Percentiles rank a stretch among this genome's conserved stretches.
phyloP scores from a whole-genome alignment of 2,113 vertebrate genomes.

The Recurvirostra avosetta region DNA sequence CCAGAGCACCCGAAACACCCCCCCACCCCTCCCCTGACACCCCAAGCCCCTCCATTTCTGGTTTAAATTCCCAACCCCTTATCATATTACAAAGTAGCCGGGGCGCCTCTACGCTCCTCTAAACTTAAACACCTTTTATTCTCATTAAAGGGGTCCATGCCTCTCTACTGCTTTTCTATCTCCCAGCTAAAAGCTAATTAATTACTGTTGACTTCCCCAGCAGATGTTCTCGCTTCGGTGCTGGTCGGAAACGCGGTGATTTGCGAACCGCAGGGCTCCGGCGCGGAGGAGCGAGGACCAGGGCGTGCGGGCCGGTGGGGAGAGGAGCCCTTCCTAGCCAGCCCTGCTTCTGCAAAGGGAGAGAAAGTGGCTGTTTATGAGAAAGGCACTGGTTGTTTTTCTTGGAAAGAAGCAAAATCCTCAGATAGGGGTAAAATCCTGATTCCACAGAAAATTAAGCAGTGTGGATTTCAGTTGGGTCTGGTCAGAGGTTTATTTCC shows the following conservation, averaged over 20 bases:
- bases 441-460: slow-evolving; percentile 70
- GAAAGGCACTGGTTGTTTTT: slow-evolving; percentile 63
- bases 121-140: slow-evolving; percentile 47
- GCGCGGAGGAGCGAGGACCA: not conserved
- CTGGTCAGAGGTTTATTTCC: slow-evolving; percentile 72
- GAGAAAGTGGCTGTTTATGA: slow-evolving; percentile 53
- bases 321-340: not conserved
- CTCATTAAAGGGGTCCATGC: slow-evolving; percentile 52
- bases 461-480: slow-evolving; percentile 68
- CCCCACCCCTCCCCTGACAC: not conserved
- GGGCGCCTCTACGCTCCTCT: not conserved
- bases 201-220: slow-evolving; percentile 61
- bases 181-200: slow-evolving; percentile 60
- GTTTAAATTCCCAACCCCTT: slow-evolving; percentile 48
- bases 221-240: slow-evolving; percentile 52
- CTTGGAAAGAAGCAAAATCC: slow-evolving; percentile 66
- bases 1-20: not conserved
- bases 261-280: slow-evolving; percentile 50
- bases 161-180: slow-evolving; percentile 22
- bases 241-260: slow-evolving; percentile 18
- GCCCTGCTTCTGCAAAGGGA: not conserved
- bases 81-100: slow-evolving; percentile 51
- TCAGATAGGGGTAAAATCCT: slow-evolving; percentile 72
- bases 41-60: not conserved
- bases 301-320: not conserved